Conservation (phyloP, 2,797 vertebrate species). For the Tokudaia muenninki region DNA sequence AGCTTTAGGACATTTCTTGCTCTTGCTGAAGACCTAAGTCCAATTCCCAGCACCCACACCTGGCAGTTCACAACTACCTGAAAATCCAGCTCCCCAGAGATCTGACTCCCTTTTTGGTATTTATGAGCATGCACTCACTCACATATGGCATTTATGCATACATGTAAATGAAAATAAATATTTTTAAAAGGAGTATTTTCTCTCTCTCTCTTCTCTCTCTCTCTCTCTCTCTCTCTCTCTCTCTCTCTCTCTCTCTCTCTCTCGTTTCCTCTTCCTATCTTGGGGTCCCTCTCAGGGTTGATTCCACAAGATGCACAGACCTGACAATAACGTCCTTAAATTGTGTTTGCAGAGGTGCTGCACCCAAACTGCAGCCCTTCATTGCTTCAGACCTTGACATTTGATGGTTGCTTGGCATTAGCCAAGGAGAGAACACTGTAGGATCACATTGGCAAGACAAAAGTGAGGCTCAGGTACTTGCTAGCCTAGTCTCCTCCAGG, state of each 20-base stretch:
- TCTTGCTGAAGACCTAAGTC: background rate
- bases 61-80: background rate
- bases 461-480: background rate
- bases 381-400: background rate
- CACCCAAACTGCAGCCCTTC: background rate
- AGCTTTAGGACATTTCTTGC: background rate
- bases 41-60: background rate
- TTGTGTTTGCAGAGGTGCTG: no score
- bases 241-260: background rate
- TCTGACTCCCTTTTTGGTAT: background rate
- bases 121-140: background rate
- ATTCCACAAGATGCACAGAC: background rate
- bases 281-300: background rate
- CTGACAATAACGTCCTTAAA: background rate
- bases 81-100: background rate
- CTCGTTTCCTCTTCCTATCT: background rate
- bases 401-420: background rate
- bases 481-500: background rate
- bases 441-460: background rate
- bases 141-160: background rate
- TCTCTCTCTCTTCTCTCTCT: fast-evolving
- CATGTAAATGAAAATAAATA: background rate
- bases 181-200: background rate
- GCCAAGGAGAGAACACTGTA: background rate
- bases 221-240: background rate